Conservation (phyloP, 2,797 vertebrate species). For the Catostomus latipinnis region DNA sequence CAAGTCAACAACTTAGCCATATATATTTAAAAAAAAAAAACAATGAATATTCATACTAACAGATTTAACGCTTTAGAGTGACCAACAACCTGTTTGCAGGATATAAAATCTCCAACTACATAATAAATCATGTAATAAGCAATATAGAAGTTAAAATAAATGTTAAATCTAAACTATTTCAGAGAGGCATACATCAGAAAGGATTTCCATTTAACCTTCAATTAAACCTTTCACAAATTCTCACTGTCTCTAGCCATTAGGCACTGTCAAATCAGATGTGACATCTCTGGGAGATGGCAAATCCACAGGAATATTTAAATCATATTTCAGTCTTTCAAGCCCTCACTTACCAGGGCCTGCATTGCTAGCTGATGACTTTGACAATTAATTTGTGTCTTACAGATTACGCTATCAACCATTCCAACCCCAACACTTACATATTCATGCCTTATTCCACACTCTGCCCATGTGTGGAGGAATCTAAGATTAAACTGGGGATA, state of each 20-base stretch:
- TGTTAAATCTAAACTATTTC: conserved; percentile 64
- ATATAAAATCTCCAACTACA: neutral
- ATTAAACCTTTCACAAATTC: conserved; percentile 70
- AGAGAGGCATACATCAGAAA: conserved; percentile 51
- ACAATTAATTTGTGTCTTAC: conserved; percentile 78
- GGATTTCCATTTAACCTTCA: conserved; percentile 58
- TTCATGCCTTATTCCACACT: conserved; percentile 13
- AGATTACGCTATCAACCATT: conserved; percentile 73
- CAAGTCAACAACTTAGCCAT: conserved; percentile 6
- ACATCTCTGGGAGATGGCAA: conserved; percentile 61
- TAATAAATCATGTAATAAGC: neutral
- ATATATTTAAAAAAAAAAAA: neutral
- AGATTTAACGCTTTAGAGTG: neutral
- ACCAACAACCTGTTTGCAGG: neutral
- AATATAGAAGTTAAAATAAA: neutral
- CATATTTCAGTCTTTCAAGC: conserved; percentile 72
- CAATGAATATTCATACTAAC: conserved; percentile 13
- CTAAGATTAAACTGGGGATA: conserved; percentile 31
- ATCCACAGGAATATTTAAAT: conserved; percentile 75
- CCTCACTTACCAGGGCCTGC: conserved; percentile 57
- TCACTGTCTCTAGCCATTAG: conserved; percentile 73
- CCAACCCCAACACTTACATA: conserved; percentile 56
- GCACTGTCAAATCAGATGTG: conserved; percentile 77
- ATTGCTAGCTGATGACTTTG: conserved; percentile 66
- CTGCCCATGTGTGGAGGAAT: conserved; percentile 7